phyloP scores from a whole-genome alignment of 2,113 vertebrate species.

The Oostethus manadensis region DNA sequence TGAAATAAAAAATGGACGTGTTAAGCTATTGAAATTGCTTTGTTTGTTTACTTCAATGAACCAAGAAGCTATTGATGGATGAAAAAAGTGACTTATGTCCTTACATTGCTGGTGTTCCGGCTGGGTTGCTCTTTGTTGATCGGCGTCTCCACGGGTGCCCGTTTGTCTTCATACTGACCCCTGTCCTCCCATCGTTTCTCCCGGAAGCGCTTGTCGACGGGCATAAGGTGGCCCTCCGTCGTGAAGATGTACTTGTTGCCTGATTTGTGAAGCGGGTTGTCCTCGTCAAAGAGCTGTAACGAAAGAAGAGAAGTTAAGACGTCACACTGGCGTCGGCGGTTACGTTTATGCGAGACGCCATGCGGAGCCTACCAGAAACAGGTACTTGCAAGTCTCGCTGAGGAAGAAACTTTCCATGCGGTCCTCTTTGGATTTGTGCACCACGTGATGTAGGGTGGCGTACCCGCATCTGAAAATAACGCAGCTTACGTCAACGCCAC shows the following conservation, averaged over 20 bases:
- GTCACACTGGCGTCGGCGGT: neutral
- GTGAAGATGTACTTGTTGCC: slow-evolving; percentile 94
- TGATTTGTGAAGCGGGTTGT: slow-evolving; percentile 90
- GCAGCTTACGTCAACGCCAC: slow-evolving; percentile 7
- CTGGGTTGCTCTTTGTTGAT: slow-evolving; percentile 34
- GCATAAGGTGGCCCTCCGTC: slow-evolving; percentile 93
- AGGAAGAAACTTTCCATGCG: slow-evolving; percentile 99
- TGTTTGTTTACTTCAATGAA: no score
- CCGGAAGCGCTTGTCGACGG: slow-evolving; percentile 85
- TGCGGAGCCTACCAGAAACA: slow-evolving; percentile 80
- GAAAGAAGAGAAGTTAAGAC: neutral
- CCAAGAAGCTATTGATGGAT: no score
- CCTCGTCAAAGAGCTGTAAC: slow-evolving; percentile 89
- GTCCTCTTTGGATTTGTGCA: slow-evolving; percentile 97
- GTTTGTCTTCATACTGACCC: slow-evolving; percentile 63
- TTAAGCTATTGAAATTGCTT: no score
- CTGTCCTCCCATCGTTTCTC: slow-evolving; percentile 81
- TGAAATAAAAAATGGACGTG: no score
- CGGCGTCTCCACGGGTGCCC: slow-evolving; percentile 35
- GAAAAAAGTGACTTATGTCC: slow-evolving; percentile 12
- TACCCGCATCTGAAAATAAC: slow-evolving; percentile 84
- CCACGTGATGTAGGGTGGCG: slow-evolving; percentile 93
- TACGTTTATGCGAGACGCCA: neutral
- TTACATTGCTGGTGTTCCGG: slow-evolving; percentile 86
- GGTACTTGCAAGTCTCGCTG: slow-evolving; percentile 97